phyloP scores from a whole-genome alignment of 2,113 vertebrate species.

The Engystomops pustulosus region DNA sequence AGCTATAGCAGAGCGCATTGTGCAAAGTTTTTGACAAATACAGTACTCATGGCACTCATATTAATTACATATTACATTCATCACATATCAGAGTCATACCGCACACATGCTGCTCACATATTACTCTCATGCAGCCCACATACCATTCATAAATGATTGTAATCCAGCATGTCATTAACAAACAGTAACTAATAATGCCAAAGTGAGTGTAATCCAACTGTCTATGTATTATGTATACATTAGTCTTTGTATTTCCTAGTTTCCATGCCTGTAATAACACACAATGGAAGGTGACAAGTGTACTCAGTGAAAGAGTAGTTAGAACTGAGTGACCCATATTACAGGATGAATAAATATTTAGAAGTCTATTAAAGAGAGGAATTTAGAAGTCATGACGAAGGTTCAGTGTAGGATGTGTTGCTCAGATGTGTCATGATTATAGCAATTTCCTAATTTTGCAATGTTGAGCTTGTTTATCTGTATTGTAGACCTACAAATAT shows the following conservation, averaged over 20 bases:
- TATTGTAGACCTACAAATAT: neutral
- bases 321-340: neutral
- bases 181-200: no score
- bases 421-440: neutral
- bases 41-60: no score
- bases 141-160: no score
- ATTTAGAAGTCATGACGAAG: neutral
- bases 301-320: neutral
- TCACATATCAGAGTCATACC: no score
- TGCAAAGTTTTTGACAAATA: no score
- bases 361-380: neutral
- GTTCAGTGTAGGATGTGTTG: neutral
- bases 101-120: no score
- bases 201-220: no score
- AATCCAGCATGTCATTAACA: no score
- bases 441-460: slow-evolving; percentile 15
- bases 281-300: neutral
- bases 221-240: no score
- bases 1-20: no score
- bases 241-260: neutral
- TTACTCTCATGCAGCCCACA: no score
- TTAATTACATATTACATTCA: no score
- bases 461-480: neutral
- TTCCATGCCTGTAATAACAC: neutral
- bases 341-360: neutral